These are phyloP conservation scores for Ferdinandea cuprea DNA, from an alignment of 2,888 invertebrate species.

Conservation along the genomic window DNA sequence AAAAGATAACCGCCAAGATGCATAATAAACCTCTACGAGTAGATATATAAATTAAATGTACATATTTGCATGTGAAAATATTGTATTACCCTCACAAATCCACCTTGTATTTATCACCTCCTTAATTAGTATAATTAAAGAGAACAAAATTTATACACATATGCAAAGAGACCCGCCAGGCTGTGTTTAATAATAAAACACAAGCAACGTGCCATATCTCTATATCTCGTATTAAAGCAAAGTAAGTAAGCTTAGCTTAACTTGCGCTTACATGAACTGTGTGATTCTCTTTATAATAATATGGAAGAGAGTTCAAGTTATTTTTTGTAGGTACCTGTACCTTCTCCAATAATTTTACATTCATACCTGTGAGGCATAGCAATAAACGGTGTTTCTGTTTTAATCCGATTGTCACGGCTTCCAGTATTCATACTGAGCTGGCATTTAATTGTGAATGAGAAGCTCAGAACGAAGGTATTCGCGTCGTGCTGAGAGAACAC, in stretches of 20 bases:
- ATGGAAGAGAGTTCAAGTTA: constrained; percentile 63
- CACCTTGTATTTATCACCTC: constrained; percentile 63
- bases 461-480: constrained; percentile 71
- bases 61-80: constrained; percentile 35
- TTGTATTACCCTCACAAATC: constrained; percentile 27
- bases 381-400: constrained; percentile 68
- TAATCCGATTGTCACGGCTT: constrained; percentile 73
- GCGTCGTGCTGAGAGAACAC: constrained; percentile 66
- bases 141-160: constrained; percentile 36
- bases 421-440: constrained; percentile 71
- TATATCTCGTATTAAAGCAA: background rate
- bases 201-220: background rate
- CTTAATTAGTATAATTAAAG: constrained; percentile 60
- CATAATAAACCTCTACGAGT: constrained; percentile 12
- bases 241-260: background rate
- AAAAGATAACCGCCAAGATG: background rate
- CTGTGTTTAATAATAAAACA: constrained; percentile 35
- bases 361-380: constrained; percentile 65
- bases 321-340: constrained; percentile 36
- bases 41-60: background rate
- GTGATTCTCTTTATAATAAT: constrained; percentile 20
- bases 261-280: background rate
- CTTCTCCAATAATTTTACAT: constrained; percentile 55
- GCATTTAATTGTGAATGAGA: constrained; percentile 74
- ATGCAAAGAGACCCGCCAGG: constrained; percentile 44